A percentile compares a stretch with the other conserved stretches of the same genome.
Evolutionary conservation across 2,113 vertebrate genomes (phyloP).

Genomic region (Axis porcinus): DNA sequence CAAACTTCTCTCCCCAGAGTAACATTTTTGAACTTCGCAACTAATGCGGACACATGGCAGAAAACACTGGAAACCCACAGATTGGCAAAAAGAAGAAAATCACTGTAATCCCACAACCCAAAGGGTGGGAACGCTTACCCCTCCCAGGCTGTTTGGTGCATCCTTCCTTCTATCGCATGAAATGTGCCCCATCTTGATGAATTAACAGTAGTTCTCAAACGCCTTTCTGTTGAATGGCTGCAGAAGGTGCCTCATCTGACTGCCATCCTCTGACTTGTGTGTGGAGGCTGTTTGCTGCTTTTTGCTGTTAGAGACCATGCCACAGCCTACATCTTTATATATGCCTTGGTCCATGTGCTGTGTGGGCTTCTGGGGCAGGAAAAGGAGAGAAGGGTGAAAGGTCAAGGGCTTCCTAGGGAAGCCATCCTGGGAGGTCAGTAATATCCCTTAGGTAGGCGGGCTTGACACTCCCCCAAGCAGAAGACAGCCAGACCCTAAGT

Average conservation of each 20-base stretch:
- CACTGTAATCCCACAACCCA: not conserved
- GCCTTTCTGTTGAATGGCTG: not conserved
- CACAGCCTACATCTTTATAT: not conserved
- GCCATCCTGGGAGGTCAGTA: not conserved
- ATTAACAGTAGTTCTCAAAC: not conserved
- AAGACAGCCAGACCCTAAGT: not conserved
- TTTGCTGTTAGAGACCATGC: not conserved
- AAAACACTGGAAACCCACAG: slow-evolving; percentile 37
- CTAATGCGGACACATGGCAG: not conserved
- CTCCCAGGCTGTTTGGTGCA: not conserved
- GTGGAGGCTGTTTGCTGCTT: not conserved
- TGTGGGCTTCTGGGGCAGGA: not conserved
- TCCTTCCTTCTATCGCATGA: not conserved
- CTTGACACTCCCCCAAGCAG: not conserved
- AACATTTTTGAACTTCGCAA: slow-evolving; percentile 8
- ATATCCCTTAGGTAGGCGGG: not conserved
- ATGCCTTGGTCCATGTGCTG: not conserved
- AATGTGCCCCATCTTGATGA: not conserved
- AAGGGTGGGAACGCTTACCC: not conserved
- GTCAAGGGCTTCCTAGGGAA: not conserved
- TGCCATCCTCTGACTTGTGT: not conserved
- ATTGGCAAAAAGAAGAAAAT: slow-evolving; percentile 12
- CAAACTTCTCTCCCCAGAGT: not conserved
- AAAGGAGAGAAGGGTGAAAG: not conserved
- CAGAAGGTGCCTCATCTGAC: not conserved